phyloP scores from a whole-genome alignment of 2,888 invertebrate genomes.

The Hypsopygia costalis region DNA sequence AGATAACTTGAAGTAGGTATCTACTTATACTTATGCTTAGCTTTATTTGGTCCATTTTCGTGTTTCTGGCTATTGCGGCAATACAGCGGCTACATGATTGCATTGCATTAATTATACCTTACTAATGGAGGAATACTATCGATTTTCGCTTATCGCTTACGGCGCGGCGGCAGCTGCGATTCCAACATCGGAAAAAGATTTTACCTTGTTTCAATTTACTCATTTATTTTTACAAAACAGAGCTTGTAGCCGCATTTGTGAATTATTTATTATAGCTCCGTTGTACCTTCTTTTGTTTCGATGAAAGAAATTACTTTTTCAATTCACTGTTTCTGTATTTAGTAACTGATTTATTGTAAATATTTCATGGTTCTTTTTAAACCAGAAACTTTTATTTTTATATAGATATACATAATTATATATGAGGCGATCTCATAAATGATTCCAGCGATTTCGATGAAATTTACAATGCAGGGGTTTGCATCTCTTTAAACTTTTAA shows the following conservation, averaged over 20 bases:
- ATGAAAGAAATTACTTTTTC: neutral
- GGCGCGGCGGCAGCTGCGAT: slow-evolving; percentile 46
- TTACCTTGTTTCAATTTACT: slow-evolving; percentile 37
- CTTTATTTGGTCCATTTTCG: too few species aligned
- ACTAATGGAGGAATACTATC: slow-evolving; percentile 58
- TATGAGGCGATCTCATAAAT: too few species aligned
- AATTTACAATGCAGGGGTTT: too few species aligned
- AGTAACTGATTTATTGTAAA: neutral
- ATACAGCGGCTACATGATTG: slow-evolving; percentile 28
- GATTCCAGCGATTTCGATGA: too few species aligned
- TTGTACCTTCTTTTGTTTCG: neutral
- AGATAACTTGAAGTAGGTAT: too few species aligned
- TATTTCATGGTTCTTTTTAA: too few species aligned
- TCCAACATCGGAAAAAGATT: slow-evolving; percentile 49
- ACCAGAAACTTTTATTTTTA: too few species aligned
- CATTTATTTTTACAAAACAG: slow-evolving; percentile 16
- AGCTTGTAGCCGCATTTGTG: slow-evolving; percentile 2
- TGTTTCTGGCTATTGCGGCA: neutral
- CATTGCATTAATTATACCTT: slow-evolving; percentile 56
- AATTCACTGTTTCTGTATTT: neutral
- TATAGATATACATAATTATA: too few species aligned
- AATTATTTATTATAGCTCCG: neutral
- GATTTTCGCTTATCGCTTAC: slow-evolving; percentile 66
- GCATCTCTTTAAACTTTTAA: too few species aligned
- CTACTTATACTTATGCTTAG: slow-evolving; percentile 10